Conservation (phyloP, 37 sponge, comb jelly and placozoan genomes). For the Eunapius fragilis region DNA sequence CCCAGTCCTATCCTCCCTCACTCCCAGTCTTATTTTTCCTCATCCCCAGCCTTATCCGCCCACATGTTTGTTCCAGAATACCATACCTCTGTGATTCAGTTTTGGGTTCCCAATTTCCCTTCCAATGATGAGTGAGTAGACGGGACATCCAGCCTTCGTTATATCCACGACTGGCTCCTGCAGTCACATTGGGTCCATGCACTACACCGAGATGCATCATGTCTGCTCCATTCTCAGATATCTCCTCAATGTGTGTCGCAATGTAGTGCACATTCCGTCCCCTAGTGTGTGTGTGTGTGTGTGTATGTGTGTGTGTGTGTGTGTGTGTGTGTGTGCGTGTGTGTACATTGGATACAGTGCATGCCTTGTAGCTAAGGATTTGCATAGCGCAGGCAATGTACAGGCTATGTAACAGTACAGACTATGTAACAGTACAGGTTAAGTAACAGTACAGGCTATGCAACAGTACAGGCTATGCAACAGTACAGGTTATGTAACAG, state of each 20-base stretch:
- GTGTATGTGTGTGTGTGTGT: not conserved
- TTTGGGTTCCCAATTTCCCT: not conserved
- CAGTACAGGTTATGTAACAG: too few relatives aligned
- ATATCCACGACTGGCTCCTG: conserved; percentile 23
- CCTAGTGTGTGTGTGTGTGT: not conserved
- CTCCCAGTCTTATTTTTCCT: not conserved
- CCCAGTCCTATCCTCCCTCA: too few relatives aligned
- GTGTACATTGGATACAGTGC: not conserved
- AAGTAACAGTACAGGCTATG: too few relatives aligned
- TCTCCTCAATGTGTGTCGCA: conserved; percentile 33
- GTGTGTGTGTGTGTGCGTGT: not conserved
- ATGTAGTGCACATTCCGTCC: not conserved
- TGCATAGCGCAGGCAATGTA: too few relatives aligned
- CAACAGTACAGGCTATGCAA: too few relatives aligned
- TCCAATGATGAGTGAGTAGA: not conserved
- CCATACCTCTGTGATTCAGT: not conserved
- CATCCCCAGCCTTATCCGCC: not conserved
- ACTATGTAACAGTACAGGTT: too few relatives aligned
- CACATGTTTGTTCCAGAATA: too few relatives aligned
- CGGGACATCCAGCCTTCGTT: not conserved
- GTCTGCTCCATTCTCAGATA: conserved; percentile 73
- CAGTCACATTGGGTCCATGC: conserved; percentile 38
- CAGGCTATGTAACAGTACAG: too few relatives aligned
- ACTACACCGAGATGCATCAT: conserved; percentile 41
- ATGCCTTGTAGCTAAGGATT: too few relatives aligned